Evolutionary conservation across 2,888 invertebrate species (phyloP).

Genomic region (Magallana nippona): DNA sequence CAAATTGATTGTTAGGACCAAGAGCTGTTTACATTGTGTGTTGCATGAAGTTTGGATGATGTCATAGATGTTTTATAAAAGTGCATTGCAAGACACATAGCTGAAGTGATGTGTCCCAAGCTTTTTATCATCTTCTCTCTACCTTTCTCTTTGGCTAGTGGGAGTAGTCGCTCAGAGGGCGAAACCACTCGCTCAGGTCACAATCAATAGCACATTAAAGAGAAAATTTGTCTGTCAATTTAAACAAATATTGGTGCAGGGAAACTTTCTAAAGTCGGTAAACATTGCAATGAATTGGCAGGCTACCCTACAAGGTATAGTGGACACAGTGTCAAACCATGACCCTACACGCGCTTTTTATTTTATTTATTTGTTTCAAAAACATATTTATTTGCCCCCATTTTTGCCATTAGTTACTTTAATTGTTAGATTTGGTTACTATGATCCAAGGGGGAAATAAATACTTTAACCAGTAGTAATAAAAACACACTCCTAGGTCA

Average conservation of each 20-base stretch:
- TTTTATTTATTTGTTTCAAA: background rate
- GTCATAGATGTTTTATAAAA: background rate
- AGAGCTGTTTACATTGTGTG: no score
- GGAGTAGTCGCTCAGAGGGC: background rate
- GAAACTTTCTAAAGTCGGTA: conserved; percentile 30
- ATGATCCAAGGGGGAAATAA: background rate
- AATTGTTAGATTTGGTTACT: background rate
- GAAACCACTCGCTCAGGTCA: conserved; percentile 19
- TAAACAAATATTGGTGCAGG: conserved; percentile 38
- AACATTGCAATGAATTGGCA: conserved; percentile 26
- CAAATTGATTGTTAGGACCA: no score
- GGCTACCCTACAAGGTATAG: background rate
- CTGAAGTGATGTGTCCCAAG: background rate
- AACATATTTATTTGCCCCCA: conserved; percentile 15
- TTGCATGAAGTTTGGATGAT: background rate
- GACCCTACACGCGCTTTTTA: background rate
- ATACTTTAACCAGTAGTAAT: background rate
- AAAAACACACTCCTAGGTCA: no score
- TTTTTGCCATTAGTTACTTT: conserved; percentile 7
- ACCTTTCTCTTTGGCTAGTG: background rate
- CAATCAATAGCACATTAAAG: conserved; percentile 39
- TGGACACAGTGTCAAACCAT: conserved; percentile 10
- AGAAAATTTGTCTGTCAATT: conserved; percentile 35
- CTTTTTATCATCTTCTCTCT: background rate
- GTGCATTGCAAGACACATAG: background rate